These are phyloP conservation scores for Ethmia dodecea DNA, from an alignment of 2,888 invertebrate genomes.

Conservation along the genomic window DNA sequence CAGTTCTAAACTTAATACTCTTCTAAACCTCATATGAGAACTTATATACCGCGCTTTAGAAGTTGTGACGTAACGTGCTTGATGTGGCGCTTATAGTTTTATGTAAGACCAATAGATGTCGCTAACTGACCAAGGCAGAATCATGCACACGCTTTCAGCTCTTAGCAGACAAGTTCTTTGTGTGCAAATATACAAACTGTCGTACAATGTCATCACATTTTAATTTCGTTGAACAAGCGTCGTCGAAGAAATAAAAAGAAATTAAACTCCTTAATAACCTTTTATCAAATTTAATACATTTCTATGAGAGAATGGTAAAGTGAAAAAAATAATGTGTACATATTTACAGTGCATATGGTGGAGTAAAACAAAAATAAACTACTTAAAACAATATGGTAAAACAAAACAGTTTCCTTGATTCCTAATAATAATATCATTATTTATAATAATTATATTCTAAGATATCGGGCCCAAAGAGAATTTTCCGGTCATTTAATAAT, in stretches of 20 bases:
- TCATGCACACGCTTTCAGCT: no score
- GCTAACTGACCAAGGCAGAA: no score
- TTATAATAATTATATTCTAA: slow-evolving; percentile 24
- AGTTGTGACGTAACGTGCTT: no score
- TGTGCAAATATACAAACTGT: no score
- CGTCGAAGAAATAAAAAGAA: not conserved
- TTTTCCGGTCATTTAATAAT: not conserved
- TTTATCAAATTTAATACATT: slow-evolving; percentile 38
- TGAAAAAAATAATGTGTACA: not conserved
- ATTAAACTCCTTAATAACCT: slow-evolving; percentile 20
- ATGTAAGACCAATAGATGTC: no score
- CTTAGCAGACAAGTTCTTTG: no score
- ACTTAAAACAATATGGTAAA: slow-evolving; percentile 22
- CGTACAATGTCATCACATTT: no score
- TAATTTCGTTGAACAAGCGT: no score
- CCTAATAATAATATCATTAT: slow-evolving; percentile 29
- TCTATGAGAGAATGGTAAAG: slow-evolving; percentile 7
- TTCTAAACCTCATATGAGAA: no score
- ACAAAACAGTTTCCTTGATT: not conserved
- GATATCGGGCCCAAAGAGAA: slow-evolving; percentile 49
- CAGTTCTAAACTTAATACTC: no score
- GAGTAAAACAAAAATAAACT: slow-evolving; percentile 2
- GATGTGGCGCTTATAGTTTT: no score
- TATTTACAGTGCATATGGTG: slow-evolving; percentile 17
- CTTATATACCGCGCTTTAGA: no score